These are phyloP conservation scores for Dendrocopos noguchii DNA, from an alignment of 2,113 vertebrate genomes.

Conservation along the genomic window DNA sequence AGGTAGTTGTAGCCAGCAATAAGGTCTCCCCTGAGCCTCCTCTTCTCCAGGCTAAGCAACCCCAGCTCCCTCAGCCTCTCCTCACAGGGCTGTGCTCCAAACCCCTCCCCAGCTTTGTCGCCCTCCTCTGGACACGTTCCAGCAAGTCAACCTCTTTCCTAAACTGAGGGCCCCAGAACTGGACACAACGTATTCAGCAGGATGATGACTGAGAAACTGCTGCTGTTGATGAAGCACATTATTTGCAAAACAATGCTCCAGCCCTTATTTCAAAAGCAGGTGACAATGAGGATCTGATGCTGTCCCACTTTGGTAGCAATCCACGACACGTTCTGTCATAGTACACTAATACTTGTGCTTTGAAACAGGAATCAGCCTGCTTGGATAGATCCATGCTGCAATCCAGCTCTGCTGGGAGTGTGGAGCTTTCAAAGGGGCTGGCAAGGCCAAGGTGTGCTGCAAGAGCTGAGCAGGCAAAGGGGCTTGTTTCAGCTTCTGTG, in stretches of 20 bases:
- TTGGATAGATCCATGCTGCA: background rate
- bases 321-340: background rate
- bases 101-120: too few relatives aligned
- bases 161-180: too few relatives aligned
- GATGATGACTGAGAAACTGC: background rate
- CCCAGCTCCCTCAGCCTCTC: too few relatives aligned
- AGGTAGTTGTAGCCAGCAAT: too few relatives aligned
- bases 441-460: background rate
- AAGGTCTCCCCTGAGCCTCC: too few relatives aligned
- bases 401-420: background rate
- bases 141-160: too few relatives aligned
- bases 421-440: background rate
- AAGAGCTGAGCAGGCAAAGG: background rate
- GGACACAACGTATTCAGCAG: background rate
- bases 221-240: background rate
- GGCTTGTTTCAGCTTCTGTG: background rate
- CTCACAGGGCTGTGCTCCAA: too few relatives aligned
- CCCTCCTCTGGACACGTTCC: too few relatives aligned
- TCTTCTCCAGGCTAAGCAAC: too few relatives aligned
- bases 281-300: background rate
- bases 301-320: background rate
- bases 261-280: background rate
- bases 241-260: background rate
- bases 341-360: background rate
- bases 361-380: background rate